Base-by-base conservation (phyloP, 35 echinoderm and acorn worm species). In the Amphiura filiformis region DNA sequence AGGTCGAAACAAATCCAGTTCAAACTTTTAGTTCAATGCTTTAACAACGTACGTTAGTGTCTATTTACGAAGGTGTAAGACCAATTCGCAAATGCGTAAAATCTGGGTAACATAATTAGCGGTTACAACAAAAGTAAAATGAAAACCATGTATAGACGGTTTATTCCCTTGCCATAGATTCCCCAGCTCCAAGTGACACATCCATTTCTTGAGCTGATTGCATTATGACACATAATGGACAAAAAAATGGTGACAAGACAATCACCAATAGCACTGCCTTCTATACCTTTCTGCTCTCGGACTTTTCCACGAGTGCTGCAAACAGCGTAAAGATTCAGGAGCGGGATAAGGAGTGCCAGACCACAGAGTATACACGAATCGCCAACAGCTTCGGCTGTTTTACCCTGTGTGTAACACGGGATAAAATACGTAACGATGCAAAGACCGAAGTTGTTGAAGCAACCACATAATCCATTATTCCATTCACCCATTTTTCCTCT, bases 401-500 rank as follows among this genome's bases (percentile, higher is more conserved):
- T 94, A 0, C 93, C 93, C 28, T 84, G 84, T 36, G 84, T 90
- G 65, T 78, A 94, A 47, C 93, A 94, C 9, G 93, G 93, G 20
- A 56, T 77, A 28, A 96, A 7, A 34, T 92, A 96, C 0, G 94
- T 96, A 35, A 96, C 81, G 11, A 92, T 39, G 65, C 90, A 92
- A 34, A 96, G 37, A 37, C 94, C 94, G 34, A 96, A 39, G 84
- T 96, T 92, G 31, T 75, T 81, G 81, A 96, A 96, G 56, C 94
- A 96, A 26, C 94, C 86, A 57, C 88, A 96, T 23, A 91, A 86
- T 23, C 94, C 94, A 22, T 92, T 88, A 14, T 52, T 37, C 84
- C 90, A 95, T 41, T 95, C 93, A 42, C 91, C 87, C 86, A 93
- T 93, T n/a, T n/a, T n/a, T n/a, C n/a, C n/a, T n/a, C n/a, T n/a